Evolutionary conservation across 2,888 invertebrate species (phyloP).

Genomic region (Cephus nigrinus): DNA sequence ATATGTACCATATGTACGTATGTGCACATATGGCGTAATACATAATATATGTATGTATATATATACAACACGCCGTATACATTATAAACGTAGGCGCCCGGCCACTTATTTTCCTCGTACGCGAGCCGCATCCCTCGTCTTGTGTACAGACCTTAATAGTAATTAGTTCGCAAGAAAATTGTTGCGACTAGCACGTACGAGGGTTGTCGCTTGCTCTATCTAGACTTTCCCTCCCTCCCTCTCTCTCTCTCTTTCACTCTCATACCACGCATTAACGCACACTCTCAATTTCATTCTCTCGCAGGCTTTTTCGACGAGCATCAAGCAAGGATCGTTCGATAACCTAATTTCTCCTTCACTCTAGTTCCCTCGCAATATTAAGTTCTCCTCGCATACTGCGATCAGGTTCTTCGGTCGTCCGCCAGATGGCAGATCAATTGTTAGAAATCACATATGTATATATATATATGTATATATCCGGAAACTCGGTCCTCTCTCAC

Average conservation of each 20-base stretch:
- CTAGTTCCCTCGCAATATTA: neutral
- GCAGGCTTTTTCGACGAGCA: neutral
- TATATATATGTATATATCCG: neutral
- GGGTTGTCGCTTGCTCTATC: neutral
- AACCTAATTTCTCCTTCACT: neutral
- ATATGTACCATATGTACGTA: no score
- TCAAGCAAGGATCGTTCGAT: neutral
- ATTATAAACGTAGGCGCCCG: conserved; percentile 1
- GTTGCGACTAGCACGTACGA: neutral
- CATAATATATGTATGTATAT: no score
- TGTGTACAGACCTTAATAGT: neutral
- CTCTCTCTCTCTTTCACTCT: neutral
- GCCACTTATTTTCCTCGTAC: neutral
- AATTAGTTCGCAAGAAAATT: neutral
- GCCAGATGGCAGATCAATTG: neutral
- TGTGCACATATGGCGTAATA: no score
- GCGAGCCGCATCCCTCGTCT: no score
- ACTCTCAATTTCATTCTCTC: neutral
- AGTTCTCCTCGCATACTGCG: neutral
- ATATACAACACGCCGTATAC: neutral
- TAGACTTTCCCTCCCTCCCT: neutral
- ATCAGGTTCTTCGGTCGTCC: neutral
- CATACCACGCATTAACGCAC: neutral
- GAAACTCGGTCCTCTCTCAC: conserved; percentile 1
- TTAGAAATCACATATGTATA: neutral